phyloP scores from a whole-genome alignment of 2,113 vertebrate genomes.

The Acrocephalus arundinaceus region DNA sequence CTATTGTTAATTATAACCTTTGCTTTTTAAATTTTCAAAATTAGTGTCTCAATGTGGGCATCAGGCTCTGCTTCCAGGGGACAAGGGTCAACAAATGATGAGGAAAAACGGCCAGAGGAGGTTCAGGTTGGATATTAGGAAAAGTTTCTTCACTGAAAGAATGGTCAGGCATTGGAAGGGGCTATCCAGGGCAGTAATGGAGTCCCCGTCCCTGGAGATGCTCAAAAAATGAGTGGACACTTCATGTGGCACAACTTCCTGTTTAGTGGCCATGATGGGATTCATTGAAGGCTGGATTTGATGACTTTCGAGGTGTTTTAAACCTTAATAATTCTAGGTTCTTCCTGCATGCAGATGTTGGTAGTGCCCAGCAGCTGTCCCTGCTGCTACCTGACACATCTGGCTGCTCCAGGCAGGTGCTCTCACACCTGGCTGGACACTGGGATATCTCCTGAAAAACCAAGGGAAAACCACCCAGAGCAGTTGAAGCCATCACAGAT shows the following conservation, averaged over 20 bases:
- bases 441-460: accelerated
- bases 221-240: not conserved
- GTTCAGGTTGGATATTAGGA: not conserved
- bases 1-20: too few species aligned
- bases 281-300: not conserved
- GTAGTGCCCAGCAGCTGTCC: not conserved
- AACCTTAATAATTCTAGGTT: too few species aligned
- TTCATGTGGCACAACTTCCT: not conserved
- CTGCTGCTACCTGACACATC: not conserved
- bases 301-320: not conserved
- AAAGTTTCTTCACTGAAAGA: not conserved
- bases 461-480: not conserved
- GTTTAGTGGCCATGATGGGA: not conserved
- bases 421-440: not conserved
- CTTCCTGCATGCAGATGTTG: not conserved
- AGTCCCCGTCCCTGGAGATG: too few species aligned
- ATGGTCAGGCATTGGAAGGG: not conserved
- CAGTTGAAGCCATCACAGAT: not conserved
- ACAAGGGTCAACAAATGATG: not conserved
- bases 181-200: not conserved
- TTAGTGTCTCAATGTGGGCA: too few species aligned
- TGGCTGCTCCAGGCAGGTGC: not conserved
- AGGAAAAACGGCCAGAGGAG: accelerated
- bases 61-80: not conserved
- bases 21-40: too few species aligned